Evolutionary conservation across 2,888 invertebrate genomes (phyloP).

Genomic region (Silvanus unidentatus): DNA sequence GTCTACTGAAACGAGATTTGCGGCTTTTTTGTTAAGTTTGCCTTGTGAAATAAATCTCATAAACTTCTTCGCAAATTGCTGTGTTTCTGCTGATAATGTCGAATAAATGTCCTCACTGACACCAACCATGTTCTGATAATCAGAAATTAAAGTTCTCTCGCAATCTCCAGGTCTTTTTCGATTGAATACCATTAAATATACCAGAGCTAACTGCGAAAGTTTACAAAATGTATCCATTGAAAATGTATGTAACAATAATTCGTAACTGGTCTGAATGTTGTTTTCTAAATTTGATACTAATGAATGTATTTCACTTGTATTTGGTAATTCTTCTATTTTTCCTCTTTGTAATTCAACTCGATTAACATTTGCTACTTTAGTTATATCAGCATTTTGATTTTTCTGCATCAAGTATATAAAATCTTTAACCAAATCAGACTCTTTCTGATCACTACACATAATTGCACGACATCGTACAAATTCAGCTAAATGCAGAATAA

Average conservation of each 20-base stretch:
- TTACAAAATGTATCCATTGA: neutral
- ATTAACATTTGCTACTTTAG: constrained; percentile 5
- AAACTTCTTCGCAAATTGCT: constrained; percentile 3
- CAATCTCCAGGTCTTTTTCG: constrained; percentile 8
- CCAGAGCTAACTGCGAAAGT: constrained; percentile 3
- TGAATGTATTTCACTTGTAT: constrained; percentile 1
- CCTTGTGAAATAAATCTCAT: constrained; percentile 6
- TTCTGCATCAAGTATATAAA: constrained; percentile 4
- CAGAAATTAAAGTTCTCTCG: constrained; percentile 2
- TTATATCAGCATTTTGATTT: constrained; percentile 4
- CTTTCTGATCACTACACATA: neutral
- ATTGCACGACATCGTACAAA: constrained; percentile 1
- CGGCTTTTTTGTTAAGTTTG: constrained; percentile 7
- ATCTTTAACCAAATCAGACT: neutral
- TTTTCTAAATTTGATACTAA: neutral
- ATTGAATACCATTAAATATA: constrained; percentile 7
- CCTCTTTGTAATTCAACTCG: neutral
- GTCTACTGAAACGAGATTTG: constrained; percentile 4
- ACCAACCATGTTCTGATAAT: constrained; percentile 2
- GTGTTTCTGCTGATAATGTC: constrained; percentile 1
- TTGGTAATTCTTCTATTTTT: constrained; percentile 5
- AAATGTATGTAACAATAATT: neutral
- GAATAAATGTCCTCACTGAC: constrained; percentile 4
- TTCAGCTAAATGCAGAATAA: neutral
- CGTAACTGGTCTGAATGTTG: too few species aligned